phyloP scores from a whole-genome alignment of 2,113 vertebrate genomes.

The Donacobius atricapilla region DNA sequence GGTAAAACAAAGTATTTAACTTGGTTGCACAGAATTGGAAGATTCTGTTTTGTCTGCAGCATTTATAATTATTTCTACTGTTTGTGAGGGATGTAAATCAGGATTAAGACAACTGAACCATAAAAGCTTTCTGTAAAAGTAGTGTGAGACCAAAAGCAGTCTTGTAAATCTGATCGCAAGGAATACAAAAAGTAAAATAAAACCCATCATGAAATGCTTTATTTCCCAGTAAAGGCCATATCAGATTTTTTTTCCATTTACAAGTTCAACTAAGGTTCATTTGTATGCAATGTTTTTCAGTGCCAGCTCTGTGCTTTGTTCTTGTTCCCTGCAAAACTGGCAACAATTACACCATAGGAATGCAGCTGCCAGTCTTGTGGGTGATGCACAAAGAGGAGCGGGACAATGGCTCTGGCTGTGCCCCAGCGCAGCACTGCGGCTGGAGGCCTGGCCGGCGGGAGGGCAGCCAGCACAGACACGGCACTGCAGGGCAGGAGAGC shows the following conservation, averaged over 20 bases:
- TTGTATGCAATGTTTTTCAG: neutral
- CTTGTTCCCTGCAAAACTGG: conserved; percentile 23
- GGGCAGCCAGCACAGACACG: neutral
- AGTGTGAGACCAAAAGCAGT: neutral
- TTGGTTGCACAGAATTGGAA: neutral
- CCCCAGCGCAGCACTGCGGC: neutral
- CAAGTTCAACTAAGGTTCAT: conserved; percentile 14
- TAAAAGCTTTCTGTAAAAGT: conserved; percentile 1
- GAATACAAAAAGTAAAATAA: neutral
- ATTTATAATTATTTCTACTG: neutral
- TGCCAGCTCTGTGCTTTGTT: conserved; percentile 50
- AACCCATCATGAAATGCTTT: neutral
- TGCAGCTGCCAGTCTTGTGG: conserved; percentile 31
- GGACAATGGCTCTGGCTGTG: neutral
- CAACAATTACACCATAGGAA: neutral
- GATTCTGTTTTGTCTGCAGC: neutral
- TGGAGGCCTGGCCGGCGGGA: fast-evolving
- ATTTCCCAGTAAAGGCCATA: neutral
- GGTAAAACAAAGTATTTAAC: neutral
- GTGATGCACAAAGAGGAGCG: neutral
- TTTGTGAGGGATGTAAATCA: neutral
- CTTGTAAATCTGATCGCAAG: neutral
- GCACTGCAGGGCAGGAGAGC: neutral
- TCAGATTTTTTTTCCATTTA: conserved; percentile 14
- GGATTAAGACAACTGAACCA: neutral